phyloP scores from a whole-genome alignment of 2,113 vertebrate species.

The Toxotes chatareus region DNA sequence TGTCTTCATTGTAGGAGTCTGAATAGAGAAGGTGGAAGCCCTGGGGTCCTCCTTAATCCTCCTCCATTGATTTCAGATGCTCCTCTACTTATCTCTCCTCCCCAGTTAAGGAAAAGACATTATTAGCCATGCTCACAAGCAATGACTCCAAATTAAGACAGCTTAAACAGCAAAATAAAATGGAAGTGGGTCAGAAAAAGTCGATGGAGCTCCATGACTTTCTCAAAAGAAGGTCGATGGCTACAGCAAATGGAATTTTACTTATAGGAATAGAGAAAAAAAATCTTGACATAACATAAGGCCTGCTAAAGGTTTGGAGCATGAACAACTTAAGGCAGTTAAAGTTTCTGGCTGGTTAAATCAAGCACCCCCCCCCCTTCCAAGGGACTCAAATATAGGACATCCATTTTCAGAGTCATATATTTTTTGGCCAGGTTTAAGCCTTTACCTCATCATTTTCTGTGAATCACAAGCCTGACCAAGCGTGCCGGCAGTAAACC shows the following conservation, averaged over 20 bases:
- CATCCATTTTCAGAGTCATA: slow-evolving; percentile 55
- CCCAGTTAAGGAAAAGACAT: slow-evolving; percentile 55
- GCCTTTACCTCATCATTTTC: slow-evolving; percentile 48
- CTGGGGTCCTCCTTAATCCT: slow-evolving; percentile 55
- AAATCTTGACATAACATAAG: slow-evolving; percentile 8
- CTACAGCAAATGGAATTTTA: slow-evolving; percentile 15
- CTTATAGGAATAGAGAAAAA: background rate
- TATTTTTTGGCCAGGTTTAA: slow-evolving; percentile 45
- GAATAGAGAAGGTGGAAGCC: slow-evolving; percentile 52
- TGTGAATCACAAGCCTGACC: slow-evolving; percentile 57
- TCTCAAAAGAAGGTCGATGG: background rate
- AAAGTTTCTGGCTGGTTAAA: slow-evolving; percentile 49
- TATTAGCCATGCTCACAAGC: slow-evolving; percentile 55
- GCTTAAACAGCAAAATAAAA: slow-evolving; percentile 12
- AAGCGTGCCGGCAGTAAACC: slow-evolving; percentile 55
- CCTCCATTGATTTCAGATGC: slow-evolving; percentile 70
- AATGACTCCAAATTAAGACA: slow-evolving; percentile 63
- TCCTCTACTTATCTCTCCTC: slow-evolving; percentile 60
- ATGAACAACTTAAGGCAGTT: slow-evolving; percentile 30
- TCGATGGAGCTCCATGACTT: slow-evolving; percentile 23
- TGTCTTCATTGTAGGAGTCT: slow-evolving; percentile 36
- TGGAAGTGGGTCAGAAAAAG: background rate
- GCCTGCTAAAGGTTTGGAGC: slow-evolving; percentile 1
- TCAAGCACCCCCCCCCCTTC: slow-evolving; percentile 1
- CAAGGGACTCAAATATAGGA: slow-evolving; percentile 40